Evolutionary conservation across 2,888 invertebrate species (phyloP), one percentile per base, ranked within the genome.

Genomic region (Drosophila neonasuta): DNA sequence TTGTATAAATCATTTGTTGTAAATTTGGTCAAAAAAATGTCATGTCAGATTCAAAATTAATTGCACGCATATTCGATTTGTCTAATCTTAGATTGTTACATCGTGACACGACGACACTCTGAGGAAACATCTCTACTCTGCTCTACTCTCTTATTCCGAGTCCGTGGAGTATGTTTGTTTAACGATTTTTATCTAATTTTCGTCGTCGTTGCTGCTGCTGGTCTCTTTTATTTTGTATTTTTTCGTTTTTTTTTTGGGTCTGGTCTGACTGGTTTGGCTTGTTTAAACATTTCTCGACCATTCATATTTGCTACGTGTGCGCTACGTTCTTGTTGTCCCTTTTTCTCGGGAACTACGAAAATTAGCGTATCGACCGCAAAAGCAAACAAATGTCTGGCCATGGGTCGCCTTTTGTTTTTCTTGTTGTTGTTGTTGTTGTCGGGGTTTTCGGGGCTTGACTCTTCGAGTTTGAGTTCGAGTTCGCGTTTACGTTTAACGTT

Each of bases 281-380:
- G 62, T 68, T 72, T 62, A 39, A 58, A 42, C 42, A 57, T 68
- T 58, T 59, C 42, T 65, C 44, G 62, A 51, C 75, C 80, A 81
- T 81, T 81, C 82, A 83, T 84, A 75, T 81, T 77, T 79, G 72
- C 64, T 84, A 79, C 77, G 81, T 84, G 70, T 84, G 70, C 61
- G 71, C 71, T 58, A 54, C 42, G 68, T 66, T 64, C 59, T 62
- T 39, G 57, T 61, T 67, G 68, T 65, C 58, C 69, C 77, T 82
- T 78, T 80, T 77, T 78, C 68, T 51, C 36, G 59, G 61, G 72
- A 82, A 82, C 77, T 77, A 80, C 67, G 70, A 75, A 83, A 83
- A 83, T 83, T 83, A 86, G 86, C 83, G 83, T 86, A 86, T 83
- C 77, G 80, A 79, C 86, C 84, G 83, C 80, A 76, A 86, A 80